These are phyloP conservation scores for Meiosimyza platycephala DNA, from an alignment of 2,888 invertebrate species.

Conservation along the genomic window DNA sequence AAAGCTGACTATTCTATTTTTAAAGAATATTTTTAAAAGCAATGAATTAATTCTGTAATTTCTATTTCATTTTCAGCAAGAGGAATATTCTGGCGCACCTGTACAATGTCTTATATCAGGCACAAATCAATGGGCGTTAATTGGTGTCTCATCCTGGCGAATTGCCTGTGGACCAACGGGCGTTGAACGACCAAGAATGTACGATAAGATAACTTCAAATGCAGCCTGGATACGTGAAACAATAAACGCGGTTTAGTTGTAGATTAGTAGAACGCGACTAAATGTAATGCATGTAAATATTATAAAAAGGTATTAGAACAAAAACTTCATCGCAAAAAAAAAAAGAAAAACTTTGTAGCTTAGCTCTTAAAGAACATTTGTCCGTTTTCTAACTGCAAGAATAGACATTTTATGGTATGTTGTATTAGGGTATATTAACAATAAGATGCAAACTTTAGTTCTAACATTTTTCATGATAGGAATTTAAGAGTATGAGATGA, in stretches of 20 bases:
- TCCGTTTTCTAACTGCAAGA: too few relatives aligned
- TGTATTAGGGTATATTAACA: too few relatives aligned
- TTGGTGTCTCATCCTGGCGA: slow-evolving; percentile 86
- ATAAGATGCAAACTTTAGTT: too few relatives aligned
- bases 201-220: slow-evolving; percentile 84
- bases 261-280: slow-evolving; percentile 30
- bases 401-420: too few relatives aligned
- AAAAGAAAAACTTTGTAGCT: too few relatives aligned
- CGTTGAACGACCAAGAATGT: slow-evolving; percentile 82
- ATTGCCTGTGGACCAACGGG: slow-evolving; percentile 86
- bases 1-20: neutral
- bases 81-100: slow-evolving; percentile 89
- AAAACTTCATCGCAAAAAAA: too few relatives aligned
- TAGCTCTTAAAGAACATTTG: too few relatives aligned
- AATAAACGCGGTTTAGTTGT: slow-evolving; percentile 68
- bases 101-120: slow-evolving; percentile 82
- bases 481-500: too few relatives aligned
- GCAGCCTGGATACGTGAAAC: slow-evolving; percentile 88
- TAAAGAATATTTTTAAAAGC: too few relatives aligned
- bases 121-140: slow-evolving; percentile 80
- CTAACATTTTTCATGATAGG: too few relatives aligned
- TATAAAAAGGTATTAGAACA: neutral
- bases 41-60: neutral
- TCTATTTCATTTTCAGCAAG: slow-evolving; percentile 73
- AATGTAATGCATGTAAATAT: slow-evolving; percentile 12